Base-by-base conservation (phyloP, 2,113 vertebrate genomes). In the Mixornis gularis region DNA sequence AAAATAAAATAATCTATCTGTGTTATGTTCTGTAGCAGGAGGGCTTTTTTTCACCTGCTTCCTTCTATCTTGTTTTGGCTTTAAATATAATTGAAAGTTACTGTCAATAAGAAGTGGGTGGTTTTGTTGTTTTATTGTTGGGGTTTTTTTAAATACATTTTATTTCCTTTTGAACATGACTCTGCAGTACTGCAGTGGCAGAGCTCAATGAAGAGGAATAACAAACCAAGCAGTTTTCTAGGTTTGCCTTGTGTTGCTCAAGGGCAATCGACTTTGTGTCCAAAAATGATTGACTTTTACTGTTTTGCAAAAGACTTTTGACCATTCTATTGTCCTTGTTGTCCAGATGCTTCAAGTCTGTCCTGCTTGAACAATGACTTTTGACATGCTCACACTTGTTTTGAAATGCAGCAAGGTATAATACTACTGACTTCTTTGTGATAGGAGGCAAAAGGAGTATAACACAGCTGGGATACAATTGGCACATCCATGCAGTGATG, bases 241-340 rank as follows among this genome's bases (percentile, higher is more conserved):
- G 53, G 87, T 90, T 90, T 94, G 53, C 77, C 80, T 89, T 92
- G 68, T 68, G 74, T 85, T 94, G 89, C 85, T 80, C 72, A 60
- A 49, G 14, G 78, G 29, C 79, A 94, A 93, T 82, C 64, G 76
- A 71, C 68, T 91, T 93, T 90, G 44, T 73, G 64, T 66, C 85
- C 79, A 85, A 93, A 94, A 79, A 94, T 82, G 81, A 88, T 80
- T 89, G 93, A 87, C 84, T 95, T 94, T 88, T 59, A 79, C 63
- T 83, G 55, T 51, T 87, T 70, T 84, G 38, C 79, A 78, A 84
- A 95, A 58, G 49, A 80, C 44, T 92, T 85, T 65, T 89, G 89
- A 91, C 85, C 29, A 95, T 96, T 96, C 38, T 60, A 9, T 90
- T 79, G 56, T 43, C 24, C 26, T 81, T 69, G 12, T 69, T 64